Conservation (phyloP, 2,797 vertebrate genomes). For the Lemur catta region DNA sequence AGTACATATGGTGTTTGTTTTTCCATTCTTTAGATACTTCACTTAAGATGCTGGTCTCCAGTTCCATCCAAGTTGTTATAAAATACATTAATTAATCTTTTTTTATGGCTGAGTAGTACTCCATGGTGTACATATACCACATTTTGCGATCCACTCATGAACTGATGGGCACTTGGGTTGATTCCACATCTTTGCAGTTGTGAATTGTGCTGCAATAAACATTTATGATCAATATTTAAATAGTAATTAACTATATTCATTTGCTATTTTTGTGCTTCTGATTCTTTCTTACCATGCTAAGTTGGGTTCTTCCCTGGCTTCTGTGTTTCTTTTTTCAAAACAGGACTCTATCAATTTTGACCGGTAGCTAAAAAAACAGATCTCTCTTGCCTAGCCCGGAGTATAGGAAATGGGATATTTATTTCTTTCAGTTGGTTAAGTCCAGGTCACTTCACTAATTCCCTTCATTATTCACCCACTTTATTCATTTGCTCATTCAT, state of each 20-base stretch:
- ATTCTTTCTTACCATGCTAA: slow-evolving; percentile 56
- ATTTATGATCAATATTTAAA: slow-evolving; percentile 62
- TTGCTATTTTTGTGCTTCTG: slow-evolving; percentile 56
- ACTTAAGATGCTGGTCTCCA: too few relatives aligned
- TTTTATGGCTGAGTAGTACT: too few relatives aligned
- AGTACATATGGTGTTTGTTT: too few relatives aligned
- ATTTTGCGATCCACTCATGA: too few relatives aligned
- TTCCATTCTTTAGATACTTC: too few relatives aligned
- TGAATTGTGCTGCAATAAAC: too few relatives aligned
- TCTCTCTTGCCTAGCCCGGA: slow-evolving; percentile 51
- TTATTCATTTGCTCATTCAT: not conserved
- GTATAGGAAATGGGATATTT: not conserved
- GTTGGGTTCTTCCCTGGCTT: not conserved
- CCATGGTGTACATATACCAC: too few relatives aligned
- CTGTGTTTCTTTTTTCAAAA: not conserved
- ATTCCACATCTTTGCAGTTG: too few relatives aligned
- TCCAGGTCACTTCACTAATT: not conserved
- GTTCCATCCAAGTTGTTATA: too few relatives aligned
- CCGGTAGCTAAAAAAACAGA: not conserved
- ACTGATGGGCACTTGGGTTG: too few relatives aligned
- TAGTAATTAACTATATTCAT: slow-evolving; percentile 51
- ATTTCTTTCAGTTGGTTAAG: not conserved
- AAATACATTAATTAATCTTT: too few relatives aligned
- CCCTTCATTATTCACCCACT: not conserved
- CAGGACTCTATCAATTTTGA: not conserved